phyloP scores from a whole-genome alignment of 2,888 invertebrate species.

The Neoscelio sp. region DNA sequence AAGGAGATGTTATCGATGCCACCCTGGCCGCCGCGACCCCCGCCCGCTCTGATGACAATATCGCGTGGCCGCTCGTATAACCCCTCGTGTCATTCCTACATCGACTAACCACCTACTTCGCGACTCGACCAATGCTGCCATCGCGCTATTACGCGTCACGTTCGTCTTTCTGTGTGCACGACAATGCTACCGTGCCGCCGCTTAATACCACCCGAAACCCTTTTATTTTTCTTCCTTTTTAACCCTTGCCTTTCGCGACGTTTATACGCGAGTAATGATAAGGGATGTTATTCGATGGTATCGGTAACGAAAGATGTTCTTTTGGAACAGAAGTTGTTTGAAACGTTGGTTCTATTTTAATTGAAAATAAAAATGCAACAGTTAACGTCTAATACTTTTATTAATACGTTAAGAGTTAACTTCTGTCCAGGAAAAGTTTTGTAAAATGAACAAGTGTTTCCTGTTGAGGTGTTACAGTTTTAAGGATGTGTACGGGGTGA shows the following conservation, averaged over 20 bases:
- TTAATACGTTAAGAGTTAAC: no score
- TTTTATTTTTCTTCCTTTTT: constrained; percentile 38
- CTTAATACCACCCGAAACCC: constrained; percentile 17
- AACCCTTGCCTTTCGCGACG: neutral
- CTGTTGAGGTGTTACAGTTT: no score
- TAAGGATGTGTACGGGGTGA: no score
- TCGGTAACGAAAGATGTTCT: no score
- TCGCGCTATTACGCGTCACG: constrained; percentile 58
- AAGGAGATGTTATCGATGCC: constrained; percentile 77
- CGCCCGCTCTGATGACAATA: constrained; percentile 82
- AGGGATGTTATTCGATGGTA: no score
- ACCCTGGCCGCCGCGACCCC: constrained; percentile 70
- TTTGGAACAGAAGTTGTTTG: no score
- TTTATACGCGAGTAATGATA: no score
- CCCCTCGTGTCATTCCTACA: constrained; percentile 83
- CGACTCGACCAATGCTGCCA: constrained; percentile 52
- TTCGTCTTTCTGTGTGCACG: constrained; percentile 50
- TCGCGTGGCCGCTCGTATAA: constrained; percentile 83
- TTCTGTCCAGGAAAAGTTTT: no score
- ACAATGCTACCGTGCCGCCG: constrained; percentile 22
- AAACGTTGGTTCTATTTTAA: no score
- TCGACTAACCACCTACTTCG: constrained; percentile 79
- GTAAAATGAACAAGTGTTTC: no score
- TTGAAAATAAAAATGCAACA: no score
- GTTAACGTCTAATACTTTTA: no score